Evolutionary conservation across 2,113 vertebrate species (phyloP).

Genomic region (Sceloporus undulatus): DNA sequence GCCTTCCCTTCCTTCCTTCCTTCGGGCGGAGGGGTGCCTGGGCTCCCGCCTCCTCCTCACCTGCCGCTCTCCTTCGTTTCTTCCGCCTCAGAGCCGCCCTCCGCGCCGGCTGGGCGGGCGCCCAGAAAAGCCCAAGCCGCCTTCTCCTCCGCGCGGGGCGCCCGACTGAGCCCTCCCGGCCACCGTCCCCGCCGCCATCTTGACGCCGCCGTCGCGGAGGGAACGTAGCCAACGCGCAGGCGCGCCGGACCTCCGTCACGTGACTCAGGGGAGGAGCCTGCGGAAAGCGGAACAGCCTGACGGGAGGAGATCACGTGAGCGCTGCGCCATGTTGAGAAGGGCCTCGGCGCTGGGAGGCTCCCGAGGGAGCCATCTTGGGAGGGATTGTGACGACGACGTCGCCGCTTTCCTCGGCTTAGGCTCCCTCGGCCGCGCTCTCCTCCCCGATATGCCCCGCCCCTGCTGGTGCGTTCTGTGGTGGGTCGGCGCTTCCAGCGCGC

Average conservation of each 20-base stretch:
- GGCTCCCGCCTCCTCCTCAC: no score
- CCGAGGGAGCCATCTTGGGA: not conserved
- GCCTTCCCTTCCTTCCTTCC: not conserved
- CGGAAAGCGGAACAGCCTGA: not conserved
- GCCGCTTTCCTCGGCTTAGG: no score
- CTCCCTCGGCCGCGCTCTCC: no score
- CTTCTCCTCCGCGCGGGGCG: not conserved
- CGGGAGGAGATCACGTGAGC: rapidly evolving
- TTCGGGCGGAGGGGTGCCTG: not conserved
- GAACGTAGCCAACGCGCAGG: not conserved
- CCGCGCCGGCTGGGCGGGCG: not conserved
- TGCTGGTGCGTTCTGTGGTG: no score
- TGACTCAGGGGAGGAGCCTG: not conserved
- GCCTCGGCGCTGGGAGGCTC: no score
- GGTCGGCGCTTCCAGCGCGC: no score
- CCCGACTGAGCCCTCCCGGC: slow-evolving; percentile 18
- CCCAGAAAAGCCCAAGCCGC: not conserved
- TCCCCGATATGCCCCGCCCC: no score
- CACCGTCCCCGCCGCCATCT: slow-evolving; percentile 58
- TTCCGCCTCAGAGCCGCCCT: slow-evolving; percentile 15
- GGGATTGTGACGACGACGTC: not conserved
- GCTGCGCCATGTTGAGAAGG: not conserved
- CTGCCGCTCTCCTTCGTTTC: slow-evolving; percentile 58
- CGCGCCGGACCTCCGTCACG: not conserved
- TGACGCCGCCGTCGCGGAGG: slow-evolving; percentile 6